A percentile compares a stretch with the other conserved stretches of the same genome.
These are phyloP conservation scores for Syrmaticus mikado DNA, from an alignment of 2,113 vertebrate species.

Conservation along the genomic window DNA sequence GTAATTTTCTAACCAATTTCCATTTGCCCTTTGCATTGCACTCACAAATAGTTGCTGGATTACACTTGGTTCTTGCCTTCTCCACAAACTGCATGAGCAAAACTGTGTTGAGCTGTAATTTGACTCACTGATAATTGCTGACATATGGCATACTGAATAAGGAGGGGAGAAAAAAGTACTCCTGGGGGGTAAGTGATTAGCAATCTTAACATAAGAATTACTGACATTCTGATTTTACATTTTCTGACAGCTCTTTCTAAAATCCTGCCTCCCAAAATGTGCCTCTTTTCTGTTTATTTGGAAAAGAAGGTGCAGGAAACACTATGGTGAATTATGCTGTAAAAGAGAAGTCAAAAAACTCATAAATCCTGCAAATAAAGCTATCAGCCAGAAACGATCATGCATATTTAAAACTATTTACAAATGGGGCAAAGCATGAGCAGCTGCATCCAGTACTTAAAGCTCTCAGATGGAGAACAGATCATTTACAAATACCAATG, in stretches of 20 bases:
- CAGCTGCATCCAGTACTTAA: conserved; percentile 50
- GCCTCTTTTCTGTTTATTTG: not conserved
- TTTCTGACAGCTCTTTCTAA: not conserved
- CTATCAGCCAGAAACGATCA: conserved; percentile 31
- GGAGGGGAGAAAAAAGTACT: conserved; percentile 1
- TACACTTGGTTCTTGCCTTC: conserved; percentile 33
- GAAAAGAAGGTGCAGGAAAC: not conserved
- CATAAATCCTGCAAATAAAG: conserved; percentile 33
- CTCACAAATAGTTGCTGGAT: conserved; percentile 22
- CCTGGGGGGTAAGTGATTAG: conserved; percentile 31
- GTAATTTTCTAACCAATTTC: conserved; percentile 51
- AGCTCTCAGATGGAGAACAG: conserved; percentile 26
- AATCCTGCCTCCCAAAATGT: not conserved
- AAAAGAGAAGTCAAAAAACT: not conserved
- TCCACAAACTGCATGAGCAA: conserved; percentile 6
- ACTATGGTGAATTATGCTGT: not conserved
- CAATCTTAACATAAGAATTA: conserved; percentile 26
- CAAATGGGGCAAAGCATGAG: conserved; percentile 33
- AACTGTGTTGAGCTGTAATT: conserved; percentile 45
- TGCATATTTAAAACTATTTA: conserved; percentile 66
- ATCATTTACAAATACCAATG: conserved; percentile 31
- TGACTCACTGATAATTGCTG: conserved; percentile 57
- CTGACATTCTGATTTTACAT: conserved; percentile 9
- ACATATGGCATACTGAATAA: conserved; percentile 54
- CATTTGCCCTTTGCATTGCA: conserved; percentile 54